phyloP scores from a whole-genome alignment of 2,113 vertebrate species.

The Chiloscyllium plagiosum region DNA sequence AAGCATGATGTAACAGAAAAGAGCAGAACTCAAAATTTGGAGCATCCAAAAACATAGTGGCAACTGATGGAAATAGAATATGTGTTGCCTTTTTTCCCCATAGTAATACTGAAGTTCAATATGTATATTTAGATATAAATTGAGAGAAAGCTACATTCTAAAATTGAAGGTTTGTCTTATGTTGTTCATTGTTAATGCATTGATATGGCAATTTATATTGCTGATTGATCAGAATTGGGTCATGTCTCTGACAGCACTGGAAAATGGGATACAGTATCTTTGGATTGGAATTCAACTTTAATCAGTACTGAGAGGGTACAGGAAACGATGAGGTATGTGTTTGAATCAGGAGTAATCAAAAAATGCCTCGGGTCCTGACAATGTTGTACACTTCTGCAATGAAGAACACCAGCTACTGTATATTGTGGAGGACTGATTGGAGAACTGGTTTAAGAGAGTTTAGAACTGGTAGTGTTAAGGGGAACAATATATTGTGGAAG shows the following conservation, averaged over 20 bases:
- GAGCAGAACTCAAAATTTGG: neutral
- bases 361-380: neutral
- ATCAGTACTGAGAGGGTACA: neutral
- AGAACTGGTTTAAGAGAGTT: neutral
- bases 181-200: neutral
- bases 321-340: neutral
- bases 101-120: neutral
- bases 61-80: neutral
- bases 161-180: neutral
- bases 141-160: neutral
- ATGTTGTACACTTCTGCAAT: neutral
- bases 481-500: neutral
- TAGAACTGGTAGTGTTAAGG: neutral
- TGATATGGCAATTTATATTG: neutral
- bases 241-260: neutral
- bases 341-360: neutral
- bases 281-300: neutral
- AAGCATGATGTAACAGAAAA: constrained; percentile 28
- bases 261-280: neutral
- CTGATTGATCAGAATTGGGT: neutral
- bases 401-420: neutral
- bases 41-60: neutral
- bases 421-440: neutral
- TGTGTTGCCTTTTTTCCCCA: neutral
- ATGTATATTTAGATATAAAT: neutral